Evolutionary conservation across 2,888 invertebrate species (phyloP).

Genomic region (Piscicola geometra): DNA sequence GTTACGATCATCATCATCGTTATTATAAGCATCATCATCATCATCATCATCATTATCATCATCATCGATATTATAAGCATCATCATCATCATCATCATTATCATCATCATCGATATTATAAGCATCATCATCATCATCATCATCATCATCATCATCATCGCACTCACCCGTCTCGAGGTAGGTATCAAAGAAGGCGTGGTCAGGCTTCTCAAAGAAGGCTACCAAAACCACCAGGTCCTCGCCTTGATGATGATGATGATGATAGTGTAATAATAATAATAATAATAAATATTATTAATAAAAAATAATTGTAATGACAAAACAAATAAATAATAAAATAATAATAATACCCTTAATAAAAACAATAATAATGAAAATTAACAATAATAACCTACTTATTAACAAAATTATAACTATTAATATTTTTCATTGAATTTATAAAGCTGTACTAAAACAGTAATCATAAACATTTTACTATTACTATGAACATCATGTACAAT

Average conservation of each 20-base stretch:
- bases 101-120: background rate
- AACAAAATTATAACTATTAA: too few relatives aligned
- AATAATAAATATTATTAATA: too few relatives aligned
- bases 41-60: background rate
- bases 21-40: background rate
- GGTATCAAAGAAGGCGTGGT: constrained; percentile 52
- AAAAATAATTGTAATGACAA: too few relatives aligned
- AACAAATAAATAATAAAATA: background rate
- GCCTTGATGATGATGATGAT: background rate
- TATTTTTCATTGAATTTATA: too few relatives aligned
- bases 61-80: background rate
- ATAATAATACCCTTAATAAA: background rate
- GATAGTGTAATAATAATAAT: too few relatives aligned
- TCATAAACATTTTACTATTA: too few relatives aligned
- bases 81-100: background rate
- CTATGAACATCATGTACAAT: background rate
- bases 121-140: background rate
- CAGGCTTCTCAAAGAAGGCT: constrained; percentile 59
- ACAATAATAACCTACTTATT: too few relatives aligned
- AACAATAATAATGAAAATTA: too few relatives aligned
- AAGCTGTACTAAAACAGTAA: too few relatives aligned
- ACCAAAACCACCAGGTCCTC: constrained; percentile 45
- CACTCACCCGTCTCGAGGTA: constrained; percentile 38
- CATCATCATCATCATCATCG: background rate
- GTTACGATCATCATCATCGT: background rate